Percentiles rank a stretch among this genome's conserved stretches.
These are phyloP conservation scores for Tringa solitaria DNA, from an alignment of 2,113 vertebrate species.

Conservation along the genomic window DNA sequence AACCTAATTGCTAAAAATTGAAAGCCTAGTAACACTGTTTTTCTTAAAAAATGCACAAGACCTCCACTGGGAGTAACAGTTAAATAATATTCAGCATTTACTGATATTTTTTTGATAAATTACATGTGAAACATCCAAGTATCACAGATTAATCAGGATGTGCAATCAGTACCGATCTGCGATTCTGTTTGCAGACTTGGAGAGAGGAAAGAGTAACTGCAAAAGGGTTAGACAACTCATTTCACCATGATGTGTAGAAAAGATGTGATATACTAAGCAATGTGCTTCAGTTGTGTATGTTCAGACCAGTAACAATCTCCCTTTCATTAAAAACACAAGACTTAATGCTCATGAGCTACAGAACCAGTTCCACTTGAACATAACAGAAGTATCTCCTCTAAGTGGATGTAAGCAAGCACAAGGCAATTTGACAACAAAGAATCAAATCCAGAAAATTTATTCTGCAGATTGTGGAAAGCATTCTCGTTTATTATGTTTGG, in stretches of 20 bases:
- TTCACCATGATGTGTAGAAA: not conserved
- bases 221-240: not conserved
- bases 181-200: not conserved
- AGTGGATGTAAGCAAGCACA: not conserved
- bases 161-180: not conserved
- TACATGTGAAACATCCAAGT: not conserved
- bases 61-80: not conserved
- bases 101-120: not conserved
- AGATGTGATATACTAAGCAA: not conserved
- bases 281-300: no score
- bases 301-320: not conserved
- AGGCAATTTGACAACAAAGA: not conserved
- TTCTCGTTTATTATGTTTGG: not conserved
- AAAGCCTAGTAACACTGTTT: not conserved
- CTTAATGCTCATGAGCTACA: not conserved
- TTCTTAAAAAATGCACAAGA: not conserved
- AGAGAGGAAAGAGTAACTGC: not conserved
- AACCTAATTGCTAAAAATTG: not conserved
- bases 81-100: not conserved
- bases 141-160: not conserved
- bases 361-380: not conserved
- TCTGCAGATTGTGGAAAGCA: not conserved
- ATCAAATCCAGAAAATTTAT: not conserved
- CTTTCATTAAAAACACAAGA: not conserved
- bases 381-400: not conserved